Conservation (phyloP, 2,113 vertebrate species). For the Cynopterus brachyotis region DNA sequence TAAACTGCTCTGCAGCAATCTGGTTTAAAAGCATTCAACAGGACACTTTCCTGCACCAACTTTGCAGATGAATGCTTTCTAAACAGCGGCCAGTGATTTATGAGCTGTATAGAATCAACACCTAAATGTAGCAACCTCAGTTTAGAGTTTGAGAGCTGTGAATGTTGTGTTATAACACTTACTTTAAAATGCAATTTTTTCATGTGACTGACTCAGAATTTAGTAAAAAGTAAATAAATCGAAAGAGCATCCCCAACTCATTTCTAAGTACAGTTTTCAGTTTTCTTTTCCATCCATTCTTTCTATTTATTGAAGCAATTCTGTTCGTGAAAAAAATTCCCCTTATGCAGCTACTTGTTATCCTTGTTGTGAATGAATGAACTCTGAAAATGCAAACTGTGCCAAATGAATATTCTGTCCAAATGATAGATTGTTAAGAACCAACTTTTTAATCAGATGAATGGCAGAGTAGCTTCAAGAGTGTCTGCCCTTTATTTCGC, state of each 20-base stretch:
- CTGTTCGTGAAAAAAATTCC: background rate
- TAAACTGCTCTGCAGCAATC: background rate
- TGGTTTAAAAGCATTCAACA: background rate
- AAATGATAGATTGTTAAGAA: constrained; percentile 10
- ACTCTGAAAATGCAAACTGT: constrained; percentile 16
- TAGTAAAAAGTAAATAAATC: background rate
- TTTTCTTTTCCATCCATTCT: constrained; percentile 12
- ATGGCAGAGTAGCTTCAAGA: background rate
- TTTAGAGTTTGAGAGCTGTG: background rate
- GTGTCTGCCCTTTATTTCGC: background rate
- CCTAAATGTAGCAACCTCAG: background rate
- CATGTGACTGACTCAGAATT: background rate
- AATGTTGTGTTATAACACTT: background rate
- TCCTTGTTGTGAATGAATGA: background rate
- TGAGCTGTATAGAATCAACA: background rate
- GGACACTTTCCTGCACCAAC: background rate
- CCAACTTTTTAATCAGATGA: background rate
- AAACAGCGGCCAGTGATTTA: background rate
- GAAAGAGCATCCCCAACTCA: background rate
- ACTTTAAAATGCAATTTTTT: constrained; percentile 6
- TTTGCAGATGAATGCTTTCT: background rate
- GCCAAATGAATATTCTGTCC: constrained; percentile 24
- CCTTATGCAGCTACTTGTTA: background rate
- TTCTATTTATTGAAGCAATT: background rate
- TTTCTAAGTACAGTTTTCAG: background rate